phyloP scores from a whole-genome alignment of 2,888 invertebrate species.

The Apamea anceps region DNA sequence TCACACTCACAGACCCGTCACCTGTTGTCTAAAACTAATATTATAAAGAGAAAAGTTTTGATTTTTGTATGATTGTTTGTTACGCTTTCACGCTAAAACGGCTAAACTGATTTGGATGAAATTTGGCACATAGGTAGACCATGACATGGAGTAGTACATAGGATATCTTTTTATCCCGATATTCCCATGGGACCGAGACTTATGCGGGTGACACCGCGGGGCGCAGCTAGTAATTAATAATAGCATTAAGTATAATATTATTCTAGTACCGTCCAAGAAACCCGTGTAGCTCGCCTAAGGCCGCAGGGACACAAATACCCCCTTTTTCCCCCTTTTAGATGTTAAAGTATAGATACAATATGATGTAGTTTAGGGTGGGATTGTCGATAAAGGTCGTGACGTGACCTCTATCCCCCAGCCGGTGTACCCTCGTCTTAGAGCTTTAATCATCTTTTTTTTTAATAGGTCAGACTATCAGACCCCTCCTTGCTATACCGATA shows the following conservation, averaged over 20 bases:
- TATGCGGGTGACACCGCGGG: neutral
- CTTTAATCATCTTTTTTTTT: slow-evolving; percentile 47
- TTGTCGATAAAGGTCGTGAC: slow-evolving; percentile 48
- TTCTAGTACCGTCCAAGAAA: neutral
- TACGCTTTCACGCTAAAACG: neutral
- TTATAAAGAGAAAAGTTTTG: neutral
- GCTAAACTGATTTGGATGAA: neutral
- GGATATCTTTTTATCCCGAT: neutral
- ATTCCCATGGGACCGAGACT: neutral
- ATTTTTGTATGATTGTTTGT: neutral
- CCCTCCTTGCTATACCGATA: slow-evolving; percentile 4
- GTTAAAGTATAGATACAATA: slow-evolving; percentile 23
- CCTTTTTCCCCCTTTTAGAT: neutral
- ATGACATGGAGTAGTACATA: too few species aligned
- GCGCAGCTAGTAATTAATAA: neutral
- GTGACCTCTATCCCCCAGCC: slow-evolving; percentile 47
- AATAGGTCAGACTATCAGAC: slow-evolving; percentile 35
- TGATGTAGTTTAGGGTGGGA: slow-evolving; percentile 21
- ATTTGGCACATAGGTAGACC: too few species aligned
- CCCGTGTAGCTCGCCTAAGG: neutral
- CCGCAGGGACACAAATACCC: neutral
- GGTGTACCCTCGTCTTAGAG: slow-evolving; percentile 51
- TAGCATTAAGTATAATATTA: neutral
- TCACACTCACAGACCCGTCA: neutral
- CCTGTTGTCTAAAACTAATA: too few species aligned